These are phyloP conservation scores for Rhizomys pruinosus DNA, from an alignment of 2,113 vertebrate species.

Conservation along the genomic window DNA sequence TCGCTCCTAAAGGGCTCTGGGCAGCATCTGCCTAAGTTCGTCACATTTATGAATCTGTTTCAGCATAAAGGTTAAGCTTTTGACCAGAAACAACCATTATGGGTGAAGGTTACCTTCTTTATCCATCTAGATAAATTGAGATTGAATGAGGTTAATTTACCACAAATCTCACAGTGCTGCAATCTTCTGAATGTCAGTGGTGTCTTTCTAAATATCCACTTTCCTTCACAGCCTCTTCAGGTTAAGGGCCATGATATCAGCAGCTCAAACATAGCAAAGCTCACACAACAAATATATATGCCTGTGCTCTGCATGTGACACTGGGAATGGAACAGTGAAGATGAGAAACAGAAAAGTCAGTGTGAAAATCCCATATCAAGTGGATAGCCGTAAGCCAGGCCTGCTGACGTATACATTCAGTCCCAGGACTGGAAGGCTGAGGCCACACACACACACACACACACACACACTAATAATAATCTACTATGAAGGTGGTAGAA, in stretches of 20 bases:
- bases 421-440: neutral
- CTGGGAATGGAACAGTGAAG: neutral
- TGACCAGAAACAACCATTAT: neutral
- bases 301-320: neutral
- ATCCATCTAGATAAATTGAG: neutral
- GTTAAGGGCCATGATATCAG: neutral
- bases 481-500: neutral
- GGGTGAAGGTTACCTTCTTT: neutral
- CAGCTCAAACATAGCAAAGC: neutral
- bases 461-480: neutral
- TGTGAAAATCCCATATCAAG: neutral
- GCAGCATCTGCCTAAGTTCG: neutral
- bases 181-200: neutral
- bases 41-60: constrained; percentile 18
- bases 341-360: neutral
- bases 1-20: constrained; percentile 39
- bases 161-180: neutral
- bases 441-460: neutral
- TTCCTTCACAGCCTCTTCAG: neutral
- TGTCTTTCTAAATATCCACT: constrained; percentile 6
- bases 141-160: neutral
- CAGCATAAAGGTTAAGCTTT: constrained; percentile 17
- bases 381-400: neutral
- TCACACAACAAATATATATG: neutral
- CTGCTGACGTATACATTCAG: neutral